Evolutionary conservation across 2,888 invertebrate species (phyloP).

Genomic region (Cheilosia urbana): DNA sequence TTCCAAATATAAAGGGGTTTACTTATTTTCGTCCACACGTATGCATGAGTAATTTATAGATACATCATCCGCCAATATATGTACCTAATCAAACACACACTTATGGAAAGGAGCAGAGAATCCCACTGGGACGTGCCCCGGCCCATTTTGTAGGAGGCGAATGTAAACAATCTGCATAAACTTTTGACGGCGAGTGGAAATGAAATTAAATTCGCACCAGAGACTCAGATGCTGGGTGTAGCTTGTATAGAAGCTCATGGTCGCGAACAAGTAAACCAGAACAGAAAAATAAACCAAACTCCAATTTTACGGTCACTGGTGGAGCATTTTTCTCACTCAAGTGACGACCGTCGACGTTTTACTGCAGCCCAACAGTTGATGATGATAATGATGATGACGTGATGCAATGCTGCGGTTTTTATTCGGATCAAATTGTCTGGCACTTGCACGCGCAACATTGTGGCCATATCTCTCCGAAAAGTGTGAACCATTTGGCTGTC

Average conservation of each 20-base stretch:
- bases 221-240: conserved; percentile 1
- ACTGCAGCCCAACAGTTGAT: conserved; percentile 8
- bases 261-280: neutral
- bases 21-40: conserved; percentile 46
- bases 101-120: conserved; percentile 36
- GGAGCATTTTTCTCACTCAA: conserved; percentile 48
- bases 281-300: neutral
- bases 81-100: conserved; percentile 34
- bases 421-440: conserved; percentile 68
- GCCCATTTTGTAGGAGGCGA: neutral
- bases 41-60: conserved; percentile 15
- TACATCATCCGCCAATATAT: conserved; percentile 3
- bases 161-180: conserved; percentile 12
- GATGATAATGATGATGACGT: conserved; percentile 51
- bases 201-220: conserved; percentile 17
- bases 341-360: conserved; percentile 36
- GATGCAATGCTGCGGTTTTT: conserved; percentile 69
- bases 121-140: conserved; percentile 23
- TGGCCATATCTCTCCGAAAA: conserved; percentile 42
- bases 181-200: conserved; percentile 24
- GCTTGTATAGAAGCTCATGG: conserved; percentile 13
- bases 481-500: conserved; percentile 43
- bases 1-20: conserved; percentile 28
- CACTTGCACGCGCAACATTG: conserved; percentile 62
- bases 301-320: conserved; percentile 51